These are phyloP conservation scores for Drosophila murphyi DNA, from an alignment of 1,140 invertebrate genomes.

Conservation along the genomic window DNA sequence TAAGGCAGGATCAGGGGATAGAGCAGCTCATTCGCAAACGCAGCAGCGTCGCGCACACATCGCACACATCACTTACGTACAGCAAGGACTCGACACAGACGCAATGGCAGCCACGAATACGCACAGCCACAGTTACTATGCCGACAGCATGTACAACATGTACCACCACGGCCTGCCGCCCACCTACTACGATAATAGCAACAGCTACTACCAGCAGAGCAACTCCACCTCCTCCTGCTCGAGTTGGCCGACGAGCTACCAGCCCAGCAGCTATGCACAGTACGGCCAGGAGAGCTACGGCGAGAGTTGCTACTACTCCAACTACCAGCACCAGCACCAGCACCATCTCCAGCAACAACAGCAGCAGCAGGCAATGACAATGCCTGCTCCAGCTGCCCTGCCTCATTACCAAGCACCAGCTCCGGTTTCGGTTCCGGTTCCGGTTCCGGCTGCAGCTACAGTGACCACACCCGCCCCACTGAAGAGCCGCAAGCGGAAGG, in stretches of 20 bases:
- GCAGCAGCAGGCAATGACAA: slow-evolving; percentile 16
- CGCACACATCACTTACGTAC: slow-evolving; percentile 15
- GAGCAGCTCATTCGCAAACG: slow-evolving; percentile 76
- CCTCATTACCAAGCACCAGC: slow-evolving; percentile 7
- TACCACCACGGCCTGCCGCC: slow-evolving; percentile 59
- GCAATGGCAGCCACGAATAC: slow-evolving; percentile 76
- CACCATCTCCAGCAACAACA: slow-evolving; percentile 17
- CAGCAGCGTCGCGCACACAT: slow-evolving; percentile 73
- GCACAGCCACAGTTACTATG: slow-evolving; percentile 63
- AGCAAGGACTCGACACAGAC: slow-evolving; percentile 18
- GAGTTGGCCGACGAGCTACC: slow-evolving; percentile 41
- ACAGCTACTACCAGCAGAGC: slow-evolving; percentile 60
- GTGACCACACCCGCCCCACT: slow-evolving; percentile 29
- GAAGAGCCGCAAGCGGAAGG: slow-evolving; percentile 64
- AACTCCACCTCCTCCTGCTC: neutral
- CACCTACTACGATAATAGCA: slow-evolving; percentile 67
- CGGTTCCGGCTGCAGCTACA: neutral
- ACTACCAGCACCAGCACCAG: slow-evolving; percentile 19
- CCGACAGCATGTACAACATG: slow-evolving; percentile 77
- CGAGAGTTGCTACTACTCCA: slow-evolving; percentile 63
- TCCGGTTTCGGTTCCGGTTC: neutral
- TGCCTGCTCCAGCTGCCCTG: slow-evolving; percentile 20
- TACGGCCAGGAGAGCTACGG: slow-evolving; percentile 57
- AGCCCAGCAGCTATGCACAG: slow-evolving; percentile 55
- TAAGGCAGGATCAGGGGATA: slow-evolving; percentile 66